Percentiles rank a stretch among this genome's conserved stretches.
These are phyloP conservation scores for Terebella lapidaria DNA, from an alignment of 2,888 invertebrate species.

Conservation along the genomic window DNA sequence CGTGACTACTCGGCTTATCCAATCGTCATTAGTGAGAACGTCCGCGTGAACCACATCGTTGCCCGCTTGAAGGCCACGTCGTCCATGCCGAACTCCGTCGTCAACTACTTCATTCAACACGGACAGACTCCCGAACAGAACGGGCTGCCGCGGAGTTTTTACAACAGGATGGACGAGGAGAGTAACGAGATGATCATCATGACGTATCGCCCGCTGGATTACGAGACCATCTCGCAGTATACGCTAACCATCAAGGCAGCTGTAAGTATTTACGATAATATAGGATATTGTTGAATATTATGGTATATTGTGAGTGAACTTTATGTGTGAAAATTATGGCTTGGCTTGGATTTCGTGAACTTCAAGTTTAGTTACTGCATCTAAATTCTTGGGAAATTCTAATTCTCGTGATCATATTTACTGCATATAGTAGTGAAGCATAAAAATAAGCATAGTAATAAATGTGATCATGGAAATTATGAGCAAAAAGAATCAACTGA, in stretches of 20 bases:
- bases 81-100: conserved; percentile 13
- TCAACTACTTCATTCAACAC: conserved; percentile 27
- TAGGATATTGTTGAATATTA: no score
- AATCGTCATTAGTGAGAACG: conserved; percentile 23
- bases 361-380: no score
- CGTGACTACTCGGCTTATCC: conserved; percentile 24
- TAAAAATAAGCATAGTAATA: no score
- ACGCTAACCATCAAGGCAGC: conserved; percentile 29
- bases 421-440: no score
- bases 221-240: conserved; percentile 25
- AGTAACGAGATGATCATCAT: conserved; percentile 28
- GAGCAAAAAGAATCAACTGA: no score
- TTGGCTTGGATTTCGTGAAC: no score
- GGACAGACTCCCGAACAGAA: conserved; percentile 29
- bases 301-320: no score
- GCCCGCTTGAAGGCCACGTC: conserved; percentile 21
- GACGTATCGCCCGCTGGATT: conserved; percentile 28
- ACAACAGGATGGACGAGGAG: conserved; percentile 20
- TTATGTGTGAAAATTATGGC: no score
- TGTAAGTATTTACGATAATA: conserved; percentile 21
- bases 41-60: conserved; percentile 23
- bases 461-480: no score
- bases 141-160: conserved; percentile 24
- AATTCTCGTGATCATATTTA: no score
- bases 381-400: no score